A percentile compares a stretch with the other conserved stretches of the same genome.
Evolutionary conservation across 2,888 invertebrate genomes (phyloP).

Genomic region (Ormyrus pomaceus): DNA sequence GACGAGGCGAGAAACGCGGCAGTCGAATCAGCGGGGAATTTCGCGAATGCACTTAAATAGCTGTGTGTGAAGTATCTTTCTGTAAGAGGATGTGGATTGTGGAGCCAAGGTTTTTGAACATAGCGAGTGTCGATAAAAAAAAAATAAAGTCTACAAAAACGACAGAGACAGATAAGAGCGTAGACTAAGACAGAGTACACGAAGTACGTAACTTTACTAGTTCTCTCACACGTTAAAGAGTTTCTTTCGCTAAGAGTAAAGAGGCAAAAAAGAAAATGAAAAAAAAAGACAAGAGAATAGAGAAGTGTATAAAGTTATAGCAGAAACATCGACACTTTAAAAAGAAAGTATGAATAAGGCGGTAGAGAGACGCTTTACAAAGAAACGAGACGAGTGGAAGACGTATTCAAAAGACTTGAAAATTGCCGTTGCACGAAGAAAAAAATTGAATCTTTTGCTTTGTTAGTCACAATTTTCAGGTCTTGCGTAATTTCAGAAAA

Average conservation of each 20-base stretch:
- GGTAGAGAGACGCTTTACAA: slow-evolving; percentile 34
- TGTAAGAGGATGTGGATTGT: slow-evolving; percentile 12
- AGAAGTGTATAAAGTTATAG: slow-evolving; percentile 19
- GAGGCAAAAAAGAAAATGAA: slow-evolving; percentile 16
- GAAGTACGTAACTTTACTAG: slow-evolving; percentile 18
- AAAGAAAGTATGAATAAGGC: slow-evolving; percentile 14
- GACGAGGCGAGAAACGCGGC: neutral
- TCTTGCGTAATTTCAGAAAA: slow-evolving; percentile 30
- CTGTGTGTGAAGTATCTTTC: neutral
- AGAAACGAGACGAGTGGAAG: slow-evolving; percentile 25
- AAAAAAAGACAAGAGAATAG: neutral
- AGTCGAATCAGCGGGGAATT: neutral
- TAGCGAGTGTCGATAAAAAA: neutral
- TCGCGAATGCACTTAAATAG: neutral
- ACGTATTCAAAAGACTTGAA: slow-evolving; percentile 31
- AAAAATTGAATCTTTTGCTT: slow-evolving; percentile 6
- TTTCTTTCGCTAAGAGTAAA: neutral
- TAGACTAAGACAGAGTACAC: slow-evolving; percentile 23
- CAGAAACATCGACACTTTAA: slow-evolving; percentile 28
- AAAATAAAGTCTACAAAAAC: slow-evolving; percentile 1
- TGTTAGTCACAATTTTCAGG: slow-evolving; percentile 44
- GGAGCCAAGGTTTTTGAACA: neutral
- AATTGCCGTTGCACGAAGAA: slow-evolving; percentile 19
- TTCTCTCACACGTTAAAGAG: neutral
- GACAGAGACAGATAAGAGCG: slow-evolving; percentile 43